Evolutionary conservation across 2,113 vertebrate species (phyloP).

Genomic region (Tachysurus vachellii): DNA sequence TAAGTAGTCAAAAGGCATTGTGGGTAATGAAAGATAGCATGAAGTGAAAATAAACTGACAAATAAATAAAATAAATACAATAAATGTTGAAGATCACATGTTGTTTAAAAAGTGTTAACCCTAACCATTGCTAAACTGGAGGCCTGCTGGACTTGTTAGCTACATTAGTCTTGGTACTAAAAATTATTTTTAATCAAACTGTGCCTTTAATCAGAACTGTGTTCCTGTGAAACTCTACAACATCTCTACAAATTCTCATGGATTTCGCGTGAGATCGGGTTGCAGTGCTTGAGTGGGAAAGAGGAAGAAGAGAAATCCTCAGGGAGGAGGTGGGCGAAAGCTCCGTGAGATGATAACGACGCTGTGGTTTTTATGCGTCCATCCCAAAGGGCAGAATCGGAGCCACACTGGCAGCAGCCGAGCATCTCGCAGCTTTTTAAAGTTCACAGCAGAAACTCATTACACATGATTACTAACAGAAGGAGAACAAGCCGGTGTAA

Average conservation of each 20-base stretch:
- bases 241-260: conserved; percentile 15
- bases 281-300: conserved; percentile 18
- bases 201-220: neutral
- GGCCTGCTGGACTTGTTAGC: neutral
- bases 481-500: neutral
- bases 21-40: neutral
- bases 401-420: conserved; percentile 50
- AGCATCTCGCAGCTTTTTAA: conserved; percentile 52
- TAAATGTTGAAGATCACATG: neutral
- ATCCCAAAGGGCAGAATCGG: conserved; percentile 49
- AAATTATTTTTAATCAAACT: neutral
- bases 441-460: conserved; percentile 48
- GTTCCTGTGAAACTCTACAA: neutral
- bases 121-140: neutral
- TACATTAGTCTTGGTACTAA: neutral
- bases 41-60: neutral
- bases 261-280: conserved; percentile 17
- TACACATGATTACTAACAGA: conserved; percentile 53
- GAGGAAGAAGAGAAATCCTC: conserved; percentile 33
- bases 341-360: conserved; percentile 49
- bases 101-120: neutral
- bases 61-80: neutral
- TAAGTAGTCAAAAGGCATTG: neutral
- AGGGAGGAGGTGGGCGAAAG: conserved; percentile 36
- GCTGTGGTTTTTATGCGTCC: conserved; percentile 47